Percentiles rank a stretch among this genome's conserved stretches.
These are phyloP conservation scores for Villa cingulata DNA, from an alignment of 2,888 invertebrate species.

Conservation along the genomic window DNA sequence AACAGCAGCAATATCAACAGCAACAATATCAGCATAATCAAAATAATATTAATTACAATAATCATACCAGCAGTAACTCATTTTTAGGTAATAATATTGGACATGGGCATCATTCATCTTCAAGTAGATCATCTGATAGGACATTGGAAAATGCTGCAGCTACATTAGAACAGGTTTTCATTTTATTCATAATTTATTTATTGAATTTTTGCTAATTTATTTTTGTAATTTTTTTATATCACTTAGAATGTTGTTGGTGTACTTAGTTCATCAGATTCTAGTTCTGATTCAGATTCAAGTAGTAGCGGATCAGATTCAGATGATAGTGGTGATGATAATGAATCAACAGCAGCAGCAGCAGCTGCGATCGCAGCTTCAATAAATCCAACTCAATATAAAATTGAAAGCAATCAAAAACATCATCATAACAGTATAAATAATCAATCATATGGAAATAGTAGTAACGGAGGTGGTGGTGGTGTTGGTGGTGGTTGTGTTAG, in stretches of 20 bases:
- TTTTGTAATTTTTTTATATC: not conserved
- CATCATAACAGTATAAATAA: constrained; percentile 4
- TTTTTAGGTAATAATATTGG: not conserved
- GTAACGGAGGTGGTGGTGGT: constrained; percentile 19
- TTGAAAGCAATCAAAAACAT: not conserved
- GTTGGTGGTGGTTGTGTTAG: constrained; percentile 22
- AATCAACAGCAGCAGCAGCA: constrained; percentile 7
- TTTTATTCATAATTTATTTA: not conserved
- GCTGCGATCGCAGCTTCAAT: constrained; percentile 13
- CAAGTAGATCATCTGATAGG: not conserved
- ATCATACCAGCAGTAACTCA: not conserved
- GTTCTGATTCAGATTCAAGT: constrained; percentile 34
- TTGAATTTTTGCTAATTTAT: not conserved
- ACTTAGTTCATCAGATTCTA: constrained; percentile 32
- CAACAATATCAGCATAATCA: constrained; percentile 18
- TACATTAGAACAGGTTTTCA: constrained; percentile 26
- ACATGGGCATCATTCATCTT: not conserved
- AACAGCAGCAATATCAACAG: constrained; percentile 20
- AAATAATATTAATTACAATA: not conserved
- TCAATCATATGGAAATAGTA: constrained; percentile 12
- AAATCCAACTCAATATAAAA: constrained; percentile 16
- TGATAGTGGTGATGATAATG: constrained; percentile 12
- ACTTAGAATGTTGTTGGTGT: constrained; percentile 21
- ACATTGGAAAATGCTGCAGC: constrained; percentile 9
- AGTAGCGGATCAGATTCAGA: constrained; percentile 35